phyloP scores from a whole-genome alignment of 2,113 vertebrate genomes.

The Microcebus ravelobensis region DNA sequence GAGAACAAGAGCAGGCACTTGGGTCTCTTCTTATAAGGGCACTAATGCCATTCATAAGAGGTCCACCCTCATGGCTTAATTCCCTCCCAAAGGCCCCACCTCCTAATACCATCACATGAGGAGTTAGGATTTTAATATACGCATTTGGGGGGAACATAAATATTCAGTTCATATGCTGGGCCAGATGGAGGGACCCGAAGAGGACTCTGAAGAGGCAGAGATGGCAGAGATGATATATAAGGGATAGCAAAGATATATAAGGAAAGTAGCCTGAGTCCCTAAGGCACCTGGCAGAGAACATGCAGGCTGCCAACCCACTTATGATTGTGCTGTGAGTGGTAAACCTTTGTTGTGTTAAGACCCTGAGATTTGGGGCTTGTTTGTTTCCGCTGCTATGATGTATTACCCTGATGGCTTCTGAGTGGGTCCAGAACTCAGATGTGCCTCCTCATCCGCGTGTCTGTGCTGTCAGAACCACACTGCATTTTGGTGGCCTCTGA shows the following conservation, averaged over 20 bases:
- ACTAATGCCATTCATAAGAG: background rate
- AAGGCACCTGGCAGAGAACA: background rate
- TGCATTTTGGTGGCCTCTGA: background rate
- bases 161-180: background rate
- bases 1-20: background rate
- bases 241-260: background rate
- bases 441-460: background rate
- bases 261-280: background rate
- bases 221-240: background rate
- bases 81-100: background rate
- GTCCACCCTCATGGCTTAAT: background rate
- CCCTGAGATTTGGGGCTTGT: background rate
- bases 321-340: background rate
- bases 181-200: background rate
- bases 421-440: background rate
- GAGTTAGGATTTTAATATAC: background rate
- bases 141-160: background rate
- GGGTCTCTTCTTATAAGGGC: background rate
- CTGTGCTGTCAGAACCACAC: background rate
- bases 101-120: background rate
- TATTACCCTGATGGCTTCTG: background rate
- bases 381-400: background rate
- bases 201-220: background rate
- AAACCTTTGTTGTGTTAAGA: background rate
- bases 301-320: background rate